Evolutionary conservation across 2,888 invertebrate genomes (phyloP).

Genomic region (Dicyrtoma fusca): DNA sequence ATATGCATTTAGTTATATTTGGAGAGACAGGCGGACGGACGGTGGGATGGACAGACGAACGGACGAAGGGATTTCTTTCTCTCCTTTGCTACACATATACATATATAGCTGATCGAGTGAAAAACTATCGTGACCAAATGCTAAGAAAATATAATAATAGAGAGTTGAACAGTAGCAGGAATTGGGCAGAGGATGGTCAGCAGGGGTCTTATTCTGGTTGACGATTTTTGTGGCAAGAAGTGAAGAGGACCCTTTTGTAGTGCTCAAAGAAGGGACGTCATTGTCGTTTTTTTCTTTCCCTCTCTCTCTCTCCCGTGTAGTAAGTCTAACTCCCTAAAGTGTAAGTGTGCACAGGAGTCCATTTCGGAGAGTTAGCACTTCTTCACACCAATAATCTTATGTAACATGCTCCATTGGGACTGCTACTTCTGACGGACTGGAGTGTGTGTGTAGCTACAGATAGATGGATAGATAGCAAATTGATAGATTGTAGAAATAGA

Average conservation of each 20-base stretch:
- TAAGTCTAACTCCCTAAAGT: no score
- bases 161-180: conserved; percentile 45
- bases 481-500: no score
- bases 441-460: no score
- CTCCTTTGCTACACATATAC: no score
- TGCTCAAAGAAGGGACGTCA: conserved; percentile 31
- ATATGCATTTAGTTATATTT: conserved; percentile 10
- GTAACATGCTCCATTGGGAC: no score
- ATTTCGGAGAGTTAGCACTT: no score
- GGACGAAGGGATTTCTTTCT: conserved; percentile 8
- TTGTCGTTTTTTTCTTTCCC: conserved; percentile 16
- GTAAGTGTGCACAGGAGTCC: no score
- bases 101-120: no score
- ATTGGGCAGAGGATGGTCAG: conserved; percentile 40
- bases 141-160: conserved; percentile 41
- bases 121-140: conserved; percentile 44
- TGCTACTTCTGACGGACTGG: no score
- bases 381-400: no score
- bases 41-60: conserved; percentile 14
- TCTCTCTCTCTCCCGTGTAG: conserved; percentile 11
- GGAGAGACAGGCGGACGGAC: background rate
- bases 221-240: conserved; percentile 43
- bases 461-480: no score
- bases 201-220: conserved; percentile 39
- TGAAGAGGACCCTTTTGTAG: conserved; percentile 32